These are phyloP conservation scores for Schlechtendalia chinensis DNA, from an alignment of 1,140 invertebrate species.

Conservation along the genomic window DNA sequence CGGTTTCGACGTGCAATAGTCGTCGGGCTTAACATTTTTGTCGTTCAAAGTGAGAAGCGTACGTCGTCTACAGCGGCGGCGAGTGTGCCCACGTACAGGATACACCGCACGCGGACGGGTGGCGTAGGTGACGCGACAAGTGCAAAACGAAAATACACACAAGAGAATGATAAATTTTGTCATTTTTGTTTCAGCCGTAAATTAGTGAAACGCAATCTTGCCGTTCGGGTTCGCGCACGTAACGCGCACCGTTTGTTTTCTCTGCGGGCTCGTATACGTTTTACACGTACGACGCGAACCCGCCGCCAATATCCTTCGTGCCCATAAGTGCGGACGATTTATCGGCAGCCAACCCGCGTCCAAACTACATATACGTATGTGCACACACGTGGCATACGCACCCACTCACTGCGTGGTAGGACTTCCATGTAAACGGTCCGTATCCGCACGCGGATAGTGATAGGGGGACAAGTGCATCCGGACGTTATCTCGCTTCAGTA, in stretches of 20 bases:
- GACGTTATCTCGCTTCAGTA: slow-evolving; percentile 37
- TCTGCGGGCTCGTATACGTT: slow-evolving; percentile 15
- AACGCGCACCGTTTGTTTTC: background rate
- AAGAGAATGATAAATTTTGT: slow-evolving; percentile 34
- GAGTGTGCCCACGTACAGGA: no score
- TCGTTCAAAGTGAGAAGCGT: no score
- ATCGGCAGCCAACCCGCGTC: background rate
- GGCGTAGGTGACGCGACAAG: no score
- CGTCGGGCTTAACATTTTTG: no score
- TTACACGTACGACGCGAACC: background rate
- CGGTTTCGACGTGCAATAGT: no score
- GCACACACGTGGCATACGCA: background rate
- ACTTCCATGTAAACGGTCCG: background rate
- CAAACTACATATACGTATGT: background rate
- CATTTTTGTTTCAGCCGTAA: slow-evolving; percentile 13
- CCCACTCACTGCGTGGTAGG: background rate
- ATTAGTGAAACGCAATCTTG: slow-evolving; percentile 13
- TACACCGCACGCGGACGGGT: no score
- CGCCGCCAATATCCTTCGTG: background rate
- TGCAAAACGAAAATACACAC: slow-evolving; percentile 19
- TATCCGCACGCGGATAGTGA: background rate
- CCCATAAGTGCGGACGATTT: slow-evolving; percentile 5
- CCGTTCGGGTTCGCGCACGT: background rate
- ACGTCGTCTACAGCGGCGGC: no score
- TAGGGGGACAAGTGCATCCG: background rate